These are phyloP conservation scores for Rostratula benghalensis DNA, from an alignment of 2,113 vertebrate genomes.

Conservation along the genomic window DNA sequence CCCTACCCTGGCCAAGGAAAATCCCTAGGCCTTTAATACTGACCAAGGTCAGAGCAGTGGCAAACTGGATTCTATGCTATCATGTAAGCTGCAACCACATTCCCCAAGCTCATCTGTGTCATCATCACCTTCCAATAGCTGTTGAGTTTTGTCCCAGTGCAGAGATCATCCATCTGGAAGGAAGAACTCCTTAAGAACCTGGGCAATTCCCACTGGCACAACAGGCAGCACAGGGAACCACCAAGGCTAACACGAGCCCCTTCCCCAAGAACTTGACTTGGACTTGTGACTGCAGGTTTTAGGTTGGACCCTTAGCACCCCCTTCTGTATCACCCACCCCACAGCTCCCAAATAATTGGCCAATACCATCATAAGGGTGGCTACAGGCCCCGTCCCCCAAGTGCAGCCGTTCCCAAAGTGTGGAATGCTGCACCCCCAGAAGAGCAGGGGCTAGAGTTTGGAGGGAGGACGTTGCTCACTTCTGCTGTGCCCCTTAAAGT, in stretches of 20 bases:
- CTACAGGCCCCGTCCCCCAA: neutral
- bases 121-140: slow-evolving; percentile 81
- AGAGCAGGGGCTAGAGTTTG: neutral
- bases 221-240: neutral
- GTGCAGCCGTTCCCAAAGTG: neutral
- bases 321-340: neutral
- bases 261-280: neutral
- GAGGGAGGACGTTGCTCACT: neutral
- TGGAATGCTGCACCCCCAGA: neutral
- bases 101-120: slow-evolving; percentile 30
- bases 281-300: neutral
- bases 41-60: neutral
- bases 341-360: neutral
- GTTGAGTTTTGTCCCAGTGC: slow-evolving; percentile 82
- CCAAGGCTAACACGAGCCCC: neutral
- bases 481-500: neutral
- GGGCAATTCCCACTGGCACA: neutral
- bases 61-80: neutral
- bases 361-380: no score
- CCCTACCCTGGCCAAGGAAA: neutral
- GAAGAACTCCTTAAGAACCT: neutral
- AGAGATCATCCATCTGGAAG: slow-evolving; percentile 71
- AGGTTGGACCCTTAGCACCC: neutral
- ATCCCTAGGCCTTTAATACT: neutral
- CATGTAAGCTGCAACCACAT: neutral